Percentiles rank a stretch among this genome's conserved stretches.
phyloP scores from a whole-genome alignment of 2,797 vertebrate genomes.

The Lutjanus campechanus region DNA sequence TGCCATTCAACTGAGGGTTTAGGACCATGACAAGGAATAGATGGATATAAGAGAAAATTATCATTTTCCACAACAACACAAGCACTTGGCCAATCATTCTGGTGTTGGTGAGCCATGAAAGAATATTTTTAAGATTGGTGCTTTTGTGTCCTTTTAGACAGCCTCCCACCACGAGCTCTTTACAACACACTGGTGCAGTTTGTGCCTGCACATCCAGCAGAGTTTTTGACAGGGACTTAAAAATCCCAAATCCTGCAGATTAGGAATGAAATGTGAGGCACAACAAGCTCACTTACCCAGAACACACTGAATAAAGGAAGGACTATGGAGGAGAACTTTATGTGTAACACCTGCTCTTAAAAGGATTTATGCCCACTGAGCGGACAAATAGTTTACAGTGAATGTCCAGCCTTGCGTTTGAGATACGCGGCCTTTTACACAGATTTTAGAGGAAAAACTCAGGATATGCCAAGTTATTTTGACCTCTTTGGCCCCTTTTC shows the following conservation, averaged over 20 bases:
- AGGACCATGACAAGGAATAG: constrained; percentile 33
- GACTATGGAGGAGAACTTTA: constrained; percentile 20
- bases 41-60: constrained; percentile 43
- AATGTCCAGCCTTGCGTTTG: constrained; percentile 24
- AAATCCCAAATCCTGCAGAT: constrained; percentile 53
- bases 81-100: constrained; percentile 22
- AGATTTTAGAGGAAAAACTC: constrained; percentile 36
- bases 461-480: constrained; percentile 35
- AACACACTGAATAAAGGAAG: constrained; percentile 8
- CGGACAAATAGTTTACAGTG: constrained; percentile 51
- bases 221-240: constrained; percentile 48
- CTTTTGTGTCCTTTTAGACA: constrained; percentile 52
- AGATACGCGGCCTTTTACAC: constrained; percentile 13
- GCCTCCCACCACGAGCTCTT: constrained; percentile 36
- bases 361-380: constrained; percentile 48
- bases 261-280: constrained; percentile 35
- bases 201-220: constrained; percentile 40
- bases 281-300: constrained; percentile 22
- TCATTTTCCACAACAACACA: constrained; percentile 45
- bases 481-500: constrained; percentile 55
- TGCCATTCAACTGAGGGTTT: constrained; percentile 47
- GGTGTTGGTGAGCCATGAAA: constrained; percentile 40
- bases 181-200: constrained; percentile 10
- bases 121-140: constrained; percentile 40
- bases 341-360: constrained; percentile 73